Evolutionary conservation across 1,140 invertebrate genomes (phyloP), one percentile per base, ranked within the genome.

Genomic region (Asbolus verrucosus): DNA sequence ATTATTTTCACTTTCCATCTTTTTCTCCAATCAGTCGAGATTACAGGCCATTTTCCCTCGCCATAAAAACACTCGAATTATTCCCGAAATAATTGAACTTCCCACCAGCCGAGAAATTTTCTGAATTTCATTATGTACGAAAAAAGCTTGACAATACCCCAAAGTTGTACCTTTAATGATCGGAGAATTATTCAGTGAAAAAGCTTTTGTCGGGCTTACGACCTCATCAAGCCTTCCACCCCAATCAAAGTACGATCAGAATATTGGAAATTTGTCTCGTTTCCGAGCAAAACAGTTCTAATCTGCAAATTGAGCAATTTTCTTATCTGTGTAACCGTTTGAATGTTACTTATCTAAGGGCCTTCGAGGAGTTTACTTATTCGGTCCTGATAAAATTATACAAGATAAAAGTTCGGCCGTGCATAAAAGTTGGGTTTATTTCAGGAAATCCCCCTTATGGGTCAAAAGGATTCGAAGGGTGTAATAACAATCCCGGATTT

Each of bases 351-450:
- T 27, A 54, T 54, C 46, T 54, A 19, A n/a, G 18, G 21, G 46
- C 21, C 46, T 54, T 21, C n/a, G n/a, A n/a, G n/a, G n/a, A 27
- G 19, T 54, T 54, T 27, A 19, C 43, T 21, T 18, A 11, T 50
- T 54, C 46, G 21, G 46, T 21, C 46, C 19, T 27, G 46, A 54
- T 54, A 54, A 54, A 54, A 54, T 54, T 50, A 50, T 19, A 19
- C n/a, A 27, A n/a, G n/a, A n/a, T n/a, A n/a, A 50, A 43, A 50
- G 43, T 50, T 54, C 46, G 46, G 46, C 18, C 46, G 46, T 54
- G 46, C 46, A 54, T 54, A 54, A 54, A 54, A 54, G 46, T 54
- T 54, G 46, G 46, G 19, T 54, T 54, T 54, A 54, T 54, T 54
- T 54, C 27, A n/a, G 19, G n/a, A 54, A 54, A 54, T 54, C 46